These are phyloP conservation scores for Rapana venosa DNA, from an alignment of 2,888 invertebrate species.

Conservation along the genomic window DNA sequence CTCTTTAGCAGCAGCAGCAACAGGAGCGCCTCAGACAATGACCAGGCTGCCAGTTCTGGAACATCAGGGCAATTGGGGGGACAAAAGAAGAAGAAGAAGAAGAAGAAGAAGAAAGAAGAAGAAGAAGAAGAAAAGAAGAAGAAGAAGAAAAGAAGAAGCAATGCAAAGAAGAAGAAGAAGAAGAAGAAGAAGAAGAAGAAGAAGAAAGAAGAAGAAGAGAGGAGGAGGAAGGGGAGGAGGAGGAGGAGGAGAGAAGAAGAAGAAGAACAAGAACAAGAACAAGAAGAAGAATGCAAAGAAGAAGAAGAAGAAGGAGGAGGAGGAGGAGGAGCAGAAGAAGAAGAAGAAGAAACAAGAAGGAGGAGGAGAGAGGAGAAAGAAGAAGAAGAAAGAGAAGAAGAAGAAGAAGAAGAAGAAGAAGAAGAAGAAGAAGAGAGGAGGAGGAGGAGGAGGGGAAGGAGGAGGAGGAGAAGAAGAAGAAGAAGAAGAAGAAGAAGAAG, in stretches of 20 bases:
- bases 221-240: not conserved
- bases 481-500: not conserved
- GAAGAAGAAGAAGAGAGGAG: not conserved
- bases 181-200: too few relatives aligned
- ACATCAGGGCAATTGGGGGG: not conserved
- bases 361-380: not conserved
- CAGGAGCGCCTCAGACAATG: too few relatives aligned
- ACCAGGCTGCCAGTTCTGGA: too few relatives aligned
- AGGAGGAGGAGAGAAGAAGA: not conserved
- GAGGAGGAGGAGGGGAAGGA: not conserved
- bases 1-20: too few relatives aligned
- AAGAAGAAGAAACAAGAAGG: too few relatives aligned
- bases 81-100: too few relatives aligned
- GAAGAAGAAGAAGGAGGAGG: not conserved
- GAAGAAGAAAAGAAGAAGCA: not conserved
- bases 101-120: not conserved
- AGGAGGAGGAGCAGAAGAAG: not conserved
- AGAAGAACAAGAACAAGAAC: not conserved
- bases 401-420: too few relatives aligned
- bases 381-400: not conserved
- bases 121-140: not conserved
- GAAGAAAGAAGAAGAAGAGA: not conserved
- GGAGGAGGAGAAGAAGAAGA: not conserved
- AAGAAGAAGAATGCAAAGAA: constrained; percentile 14
- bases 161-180: not conserved